phyloP scores from a whole-genome alignment of 1,140 invertebrate species.

The Zaprionus ornatus region DNA sequence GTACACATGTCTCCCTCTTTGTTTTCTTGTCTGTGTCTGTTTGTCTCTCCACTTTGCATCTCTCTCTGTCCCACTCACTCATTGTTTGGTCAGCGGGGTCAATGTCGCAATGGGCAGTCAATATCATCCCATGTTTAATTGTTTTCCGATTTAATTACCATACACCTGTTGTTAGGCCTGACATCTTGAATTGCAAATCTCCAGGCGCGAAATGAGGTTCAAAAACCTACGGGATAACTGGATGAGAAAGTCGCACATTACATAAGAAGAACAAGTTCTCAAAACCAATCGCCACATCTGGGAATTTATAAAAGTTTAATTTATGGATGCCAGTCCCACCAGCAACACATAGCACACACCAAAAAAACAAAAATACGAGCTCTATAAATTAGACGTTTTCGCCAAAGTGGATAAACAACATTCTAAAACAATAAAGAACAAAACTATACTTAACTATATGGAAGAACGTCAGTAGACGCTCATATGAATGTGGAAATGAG shows the following conservation, averaged over 20 bases:
- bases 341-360: conserved; percentile 51
- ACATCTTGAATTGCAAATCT: not conserved
- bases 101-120: conserved; percentile 72
- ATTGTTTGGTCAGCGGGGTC: conserved; percentile 62
- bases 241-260: conserved; percentile 40
- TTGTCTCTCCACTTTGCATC: not conserved
- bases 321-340: conserved; percentile 48
- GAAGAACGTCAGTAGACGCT: conserved; percentile 11
- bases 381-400: conserved; percentile 68
- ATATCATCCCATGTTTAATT: conserved; percentile 34
- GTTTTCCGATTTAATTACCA: conserved; percentile 38
- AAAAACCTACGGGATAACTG: conserved; percentile 22
- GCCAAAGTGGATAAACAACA: conserved; percentile 76
- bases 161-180: not conserved
- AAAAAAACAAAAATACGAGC: conserved; percentile 47
- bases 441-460: conserved; percentile 41
- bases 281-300: not conserved
- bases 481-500: conserved; percentile 63
- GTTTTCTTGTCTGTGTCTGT: conserved; percentile 33
- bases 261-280: conserved; percentile 51
- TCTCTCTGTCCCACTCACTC: conserved; percentile 13
- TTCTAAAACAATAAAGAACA: conserved; percentile 76
- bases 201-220: conserved; percentile 11
- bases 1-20: conserved; percentile 31
- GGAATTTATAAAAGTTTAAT: conserved; percentile 44